Base-by-base conservation (phyloP, 2,888 invertebrate genomes). In the Mesopsocus fuscifrons region DNA sequence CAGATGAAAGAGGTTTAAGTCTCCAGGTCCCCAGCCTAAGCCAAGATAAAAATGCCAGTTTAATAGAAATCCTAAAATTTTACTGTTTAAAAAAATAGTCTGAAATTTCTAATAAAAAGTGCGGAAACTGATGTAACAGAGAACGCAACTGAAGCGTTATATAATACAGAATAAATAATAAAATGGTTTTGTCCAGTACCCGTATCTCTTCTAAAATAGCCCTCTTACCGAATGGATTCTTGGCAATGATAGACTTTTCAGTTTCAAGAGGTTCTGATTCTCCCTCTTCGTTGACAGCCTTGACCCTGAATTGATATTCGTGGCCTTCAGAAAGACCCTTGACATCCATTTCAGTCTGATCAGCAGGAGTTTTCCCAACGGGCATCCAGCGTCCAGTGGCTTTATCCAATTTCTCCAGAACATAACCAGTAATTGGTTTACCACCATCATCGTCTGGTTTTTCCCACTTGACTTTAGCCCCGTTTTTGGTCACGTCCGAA, bases 371-470 rank as follows among this genome's bases (percentile, higher is more conserved):
- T 51, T 82, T 77, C 46, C 92, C 92, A 43, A 91, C 87, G 20
- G 92, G 92, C 46, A 87, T 81, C 92, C 89, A 94, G 50, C 84
- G 73, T 13, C 91, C 91, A 35, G 88, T 89, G 1, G 78, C 77
- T 49, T 82, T 79, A 62, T 97, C 95, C 48, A 91, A 68, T 60
- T 94, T 94, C 59, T 94, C 97, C 0, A 97, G 80, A 48, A 83
- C 78, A 58, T 94, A 94, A 46, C 81, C 85, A n/a, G 82, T 82
- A 16, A 88, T 72, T 9, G 89, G 89, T 61, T 84, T 84, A 53
- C 95, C 95, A 53, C 91, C 92, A 61, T 92, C 91, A 58, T 94
- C 88, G 53, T 88, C 84, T 1, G 92, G 92, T 54, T 89, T 88
- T 53, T 87, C 78, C 92, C 92, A 94, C 50, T 82, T 76, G 41